phyloP scores from a whole-genome alignment of 2,113 vertebrate genomes.

The Myotis yumanensis region DNA sequence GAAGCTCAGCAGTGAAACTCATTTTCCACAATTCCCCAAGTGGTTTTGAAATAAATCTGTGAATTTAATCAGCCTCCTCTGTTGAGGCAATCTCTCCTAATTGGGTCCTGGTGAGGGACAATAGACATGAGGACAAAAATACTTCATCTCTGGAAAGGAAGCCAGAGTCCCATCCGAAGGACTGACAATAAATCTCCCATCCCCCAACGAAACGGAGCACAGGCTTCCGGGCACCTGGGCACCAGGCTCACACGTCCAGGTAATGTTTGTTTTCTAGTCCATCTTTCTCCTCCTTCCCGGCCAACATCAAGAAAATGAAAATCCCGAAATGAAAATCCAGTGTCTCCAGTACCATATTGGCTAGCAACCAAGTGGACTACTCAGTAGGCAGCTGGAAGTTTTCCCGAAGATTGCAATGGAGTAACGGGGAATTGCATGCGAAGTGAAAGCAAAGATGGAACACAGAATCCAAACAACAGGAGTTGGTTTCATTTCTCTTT shows the following conservation, averaged over 20 bases:
- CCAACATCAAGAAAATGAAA: not conserved
- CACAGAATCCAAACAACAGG: not conserved
- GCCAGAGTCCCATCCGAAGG: not conserved
- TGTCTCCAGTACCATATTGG: not conserved
- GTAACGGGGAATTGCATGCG: not conserved
- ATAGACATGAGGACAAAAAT: constrained; percentile 58
- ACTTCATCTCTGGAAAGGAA: constrained; percentile 34
- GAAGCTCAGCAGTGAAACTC: constrained; percentile 58
- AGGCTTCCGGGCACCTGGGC: too few species aligned
- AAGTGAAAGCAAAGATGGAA: not conserved
- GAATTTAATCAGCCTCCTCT: constrained; percentile 56
- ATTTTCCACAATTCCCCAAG: constrained; percentile 59
- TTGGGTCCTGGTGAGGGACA: constrained; percentile 50
- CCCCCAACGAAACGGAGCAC: not conserved
- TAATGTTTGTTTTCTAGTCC: not conserved
- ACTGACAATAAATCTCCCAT: not conserved
- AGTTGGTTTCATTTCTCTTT: not conserved
- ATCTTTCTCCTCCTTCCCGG: not conserved
- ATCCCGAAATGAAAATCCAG: not conserved
- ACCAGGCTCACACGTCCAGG: not conserved
- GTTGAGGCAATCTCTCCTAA: constrained; percentile 50
- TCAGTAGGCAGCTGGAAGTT: not conserved
- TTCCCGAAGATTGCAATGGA: not conserved
- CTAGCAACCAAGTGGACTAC: not conserved
- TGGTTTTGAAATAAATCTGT: constrained; percentile 60